phyloP scores from a whole-genome alignment of 2,113 vertebrate genomes.

The Ochotona curzoniae region DNA sequence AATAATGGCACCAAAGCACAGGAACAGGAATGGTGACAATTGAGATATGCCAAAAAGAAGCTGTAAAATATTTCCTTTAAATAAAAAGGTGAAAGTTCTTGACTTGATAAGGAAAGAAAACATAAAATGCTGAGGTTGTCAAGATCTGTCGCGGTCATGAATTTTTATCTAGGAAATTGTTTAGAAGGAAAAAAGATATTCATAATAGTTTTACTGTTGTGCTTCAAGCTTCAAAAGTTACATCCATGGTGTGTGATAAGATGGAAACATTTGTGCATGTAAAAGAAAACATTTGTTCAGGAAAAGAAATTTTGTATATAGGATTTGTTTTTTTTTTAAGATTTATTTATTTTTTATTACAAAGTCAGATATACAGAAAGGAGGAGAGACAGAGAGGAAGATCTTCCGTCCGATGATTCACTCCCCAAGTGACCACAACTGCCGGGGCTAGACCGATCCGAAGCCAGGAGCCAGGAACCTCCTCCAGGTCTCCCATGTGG shows the following conservation, averaged over 20 bases:
- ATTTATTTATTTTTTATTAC: no score
- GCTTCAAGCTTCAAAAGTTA: neutral
- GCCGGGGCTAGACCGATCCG: no score
- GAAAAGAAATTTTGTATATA: neutral
- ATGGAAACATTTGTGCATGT: neutral
- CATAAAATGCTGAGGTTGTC: neutral
- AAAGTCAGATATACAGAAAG: no score
- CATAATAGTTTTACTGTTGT: neutral
- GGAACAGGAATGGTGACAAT: neutral
- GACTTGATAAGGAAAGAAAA: neutral
- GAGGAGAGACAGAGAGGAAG: no score
- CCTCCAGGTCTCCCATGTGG: no score
- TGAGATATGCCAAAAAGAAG: neutral
- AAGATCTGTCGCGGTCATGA: neutral
- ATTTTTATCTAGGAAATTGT: neutral
- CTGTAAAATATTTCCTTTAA: neutral
- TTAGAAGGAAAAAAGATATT: neutral
- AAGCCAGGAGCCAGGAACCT: no score
- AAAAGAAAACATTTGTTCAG: no score
- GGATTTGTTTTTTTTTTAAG: no score
- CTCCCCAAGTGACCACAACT: no score
- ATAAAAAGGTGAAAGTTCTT: neutral
- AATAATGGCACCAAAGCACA: neutral
- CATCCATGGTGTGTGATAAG: neutral
- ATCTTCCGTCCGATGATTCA: no score